phyloP scores from a whole-genome alignment of 1,140 invertebrate genomes.

The Nephotettix cincticeps region DNA sequence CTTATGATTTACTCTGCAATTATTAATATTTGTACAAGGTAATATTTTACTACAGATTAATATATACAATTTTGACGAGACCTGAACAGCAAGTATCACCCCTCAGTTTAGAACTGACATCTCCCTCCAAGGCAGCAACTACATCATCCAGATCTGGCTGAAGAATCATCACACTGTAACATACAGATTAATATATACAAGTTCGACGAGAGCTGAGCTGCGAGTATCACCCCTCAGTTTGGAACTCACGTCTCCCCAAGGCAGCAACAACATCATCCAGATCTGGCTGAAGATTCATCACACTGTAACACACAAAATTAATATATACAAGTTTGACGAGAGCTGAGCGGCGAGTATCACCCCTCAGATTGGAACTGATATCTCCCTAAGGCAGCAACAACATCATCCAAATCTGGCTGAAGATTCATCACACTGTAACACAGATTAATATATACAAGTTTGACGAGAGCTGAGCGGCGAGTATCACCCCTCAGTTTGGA shows the following conservation, averaged over 20 bases:
- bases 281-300: constrained; percentile 56
- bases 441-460: too few relatives aligned
- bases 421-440: constrained; percentile 47
- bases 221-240: constrained; percentile 39
- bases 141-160: constrained; percentile 62
- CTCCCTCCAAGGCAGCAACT: constrained; percentile 42
- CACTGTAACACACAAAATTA: constrained; percentile 35
- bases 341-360: constrained; percentile 56
- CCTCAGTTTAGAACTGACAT: constrained; percentile 19
- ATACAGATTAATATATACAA: constrained; percentile 47
- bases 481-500: constrained; percentile 39
- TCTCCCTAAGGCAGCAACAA: constrained; percentile 47
- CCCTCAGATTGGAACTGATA: constrained; percentile 25
- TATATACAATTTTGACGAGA: constrained; percentile 61
- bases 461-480: constrained; percentile 62
- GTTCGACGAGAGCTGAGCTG: constrained; percentile 65
- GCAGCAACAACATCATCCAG: constrained; percentile 57
- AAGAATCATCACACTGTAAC: constrained; percentile 47
- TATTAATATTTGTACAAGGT: too few relatives aligned
- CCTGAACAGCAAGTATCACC: constrained; percentile 57
- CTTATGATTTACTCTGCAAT: too few relatives aligned
- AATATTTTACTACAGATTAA: too few relatives aligned
- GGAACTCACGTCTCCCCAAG: constrained; percentile 22
- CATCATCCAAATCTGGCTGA: constrained; percentile 61
- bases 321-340: constrained; percentile 63